These are phyloP conservation scores for Pycnonotus jocosus DNA, from an alignment of 2,113 vertebrate genomes.

Conservation along the genomic window DNA sequence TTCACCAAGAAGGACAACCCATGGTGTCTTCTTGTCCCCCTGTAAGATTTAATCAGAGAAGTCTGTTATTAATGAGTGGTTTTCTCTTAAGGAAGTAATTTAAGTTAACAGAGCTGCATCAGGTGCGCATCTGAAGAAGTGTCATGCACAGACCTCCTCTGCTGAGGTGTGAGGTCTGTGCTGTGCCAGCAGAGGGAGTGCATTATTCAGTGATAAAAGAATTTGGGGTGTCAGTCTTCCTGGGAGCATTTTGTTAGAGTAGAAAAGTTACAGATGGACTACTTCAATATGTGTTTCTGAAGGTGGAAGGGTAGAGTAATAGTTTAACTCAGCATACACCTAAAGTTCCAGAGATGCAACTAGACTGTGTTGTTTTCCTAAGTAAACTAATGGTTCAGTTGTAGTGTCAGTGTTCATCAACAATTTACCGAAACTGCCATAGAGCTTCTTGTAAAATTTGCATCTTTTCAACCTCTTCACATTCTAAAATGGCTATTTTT, in stretches of 20 bases:
- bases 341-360: not conserved
- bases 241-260: not conserved
- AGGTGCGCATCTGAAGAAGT: not conserved
- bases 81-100: not conserved
- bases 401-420: not conserved
- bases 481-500: not conserved
- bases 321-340: not conserved
- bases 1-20: rapidly evolving
- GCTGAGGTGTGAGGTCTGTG: not conserved
- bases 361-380: not conserved
- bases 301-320: not conserved
- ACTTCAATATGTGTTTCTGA: not conserved
- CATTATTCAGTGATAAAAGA: not conserved
- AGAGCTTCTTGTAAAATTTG: not conserved
- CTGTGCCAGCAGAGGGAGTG: constrained; percentile 60
- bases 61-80: not conserved
- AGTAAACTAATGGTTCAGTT: not conserved
- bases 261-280: not conserved
- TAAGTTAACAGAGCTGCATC: not conserved
- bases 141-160: not conserved
- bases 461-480: not conserved
- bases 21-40: not conserved
- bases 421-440: not conserved
- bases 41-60: not conserved
- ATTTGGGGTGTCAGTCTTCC: not conserved